A percentile compares a stretch with the other conserved stretches of the same genome.
phyloP scores from a whole-genome alignment of 2,888 invertebrate genomes.

The Steromphala cineraria region DNA sequence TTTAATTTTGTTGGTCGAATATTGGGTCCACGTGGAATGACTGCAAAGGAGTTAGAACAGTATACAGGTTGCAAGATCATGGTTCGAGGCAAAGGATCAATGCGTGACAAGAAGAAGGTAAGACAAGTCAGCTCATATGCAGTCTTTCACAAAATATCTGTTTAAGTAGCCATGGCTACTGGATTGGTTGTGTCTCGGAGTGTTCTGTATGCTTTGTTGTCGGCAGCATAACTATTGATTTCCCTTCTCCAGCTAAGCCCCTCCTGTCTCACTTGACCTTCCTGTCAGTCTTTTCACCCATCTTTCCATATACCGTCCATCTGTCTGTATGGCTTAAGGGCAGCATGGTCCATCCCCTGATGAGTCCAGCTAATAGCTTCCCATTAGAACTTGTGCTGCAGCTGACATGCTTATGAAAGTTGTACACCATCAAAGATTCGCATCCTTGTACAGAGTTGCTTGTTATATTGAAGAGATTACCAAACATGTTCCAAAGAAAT shows the following conservation, averaged over 20 bases:
- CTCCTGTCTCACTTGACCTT: background rate
- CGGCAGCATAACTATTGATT: background rate
- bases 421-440: too few relatives aligned
- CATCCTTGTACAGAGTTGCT: too few relatives aligned
- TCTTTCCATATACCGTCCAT: background rate
- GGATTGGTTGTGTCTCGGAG: background rate
- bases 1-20: conserved; percentile 99
- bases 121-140: conserved; percentile 71
- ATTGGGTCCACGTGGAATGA: conserved; percentile 99
- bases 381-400: background rate
- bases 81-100: conserved; percentile 99
- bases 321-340: background rate
- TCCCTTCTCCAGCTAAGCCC: background rate
- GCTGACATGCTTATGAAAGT: background rate
- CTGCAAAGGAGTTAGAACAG: conserved; percentile 99
- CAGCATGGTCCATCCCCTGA: background rate
- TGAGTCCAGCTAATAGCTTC: background rate
- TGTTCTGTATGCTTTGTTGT: background rate
- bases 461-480: too few relatives aligned
- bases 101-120: conserved; percentile 99
- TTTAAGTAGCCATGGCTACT: background rate
- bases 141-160: background rate
- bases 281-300: conserved; percentile 2
- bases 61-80: conserved; percentile 99
- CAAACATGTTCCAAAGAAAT: too few relatives aligned